Evolutionary conservation across 2,888 invertebrate genomes (phyloP), one percentile per base, ranked within the genome.

Genomic region (Plebejus argus): DNA sequence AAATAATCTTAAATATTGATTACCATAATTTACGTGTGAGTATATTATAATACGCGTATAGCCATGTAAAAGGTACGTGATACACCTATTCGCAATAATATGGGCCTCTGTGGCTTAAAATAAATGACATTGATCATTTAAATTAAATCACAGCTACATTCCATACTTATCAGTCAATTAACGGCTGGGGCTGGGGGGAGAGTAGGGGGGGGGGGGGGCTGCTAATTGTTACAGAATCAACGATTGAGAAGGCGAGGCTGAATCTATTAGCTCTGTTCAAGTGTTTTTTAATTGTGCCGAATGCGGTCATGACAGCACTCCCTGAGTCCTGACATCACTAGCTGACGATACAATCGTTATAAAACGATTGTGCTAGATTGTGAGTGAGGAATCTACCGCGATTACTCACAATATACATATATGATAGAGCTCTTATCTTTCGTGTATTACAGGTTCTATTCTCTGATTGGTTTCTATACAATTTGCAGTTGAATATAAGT

Each of bases 191-290:
- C 15, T 4, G 1, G 49, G 53, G 18, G 53, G 28, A 4, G 15
- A 12, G 8, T n/a, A 23, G 3, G 10, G 23, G 12, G 12, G 61
- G 23, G 23, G 23, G 10, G 12, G 4, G 23, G 8, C 3, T 61
- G 12, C 23, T 66, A 28, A 66, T 66, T 66, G 12, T 10, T 66
- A 66, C 61, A 66, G 61, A 66, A 66, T 66, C 74, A 76, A 77
- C 76, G 70, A 77, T 58, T 78, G 45, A 28, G 20, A 8, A 33
- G 20, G 20, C 61, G 53, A 78, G 35, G 66, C 75, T 70, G 39
- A 35, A 74, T 75, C 78, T 12, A 70, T 76, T 76, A 61, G 33
- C 58, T 72, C 18, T 35, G 20, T 76, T 66, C 23, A 66, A 66
- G 61, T 66, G 61, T 28, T 61, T 66, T 28, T 66, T 66, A 66